Evolutionary conservation across 2,888 invertebrate genomes (phyloP), one percentile per base, ranked within the genome.

Genomic region (Mythimna loreyi): DNA sequence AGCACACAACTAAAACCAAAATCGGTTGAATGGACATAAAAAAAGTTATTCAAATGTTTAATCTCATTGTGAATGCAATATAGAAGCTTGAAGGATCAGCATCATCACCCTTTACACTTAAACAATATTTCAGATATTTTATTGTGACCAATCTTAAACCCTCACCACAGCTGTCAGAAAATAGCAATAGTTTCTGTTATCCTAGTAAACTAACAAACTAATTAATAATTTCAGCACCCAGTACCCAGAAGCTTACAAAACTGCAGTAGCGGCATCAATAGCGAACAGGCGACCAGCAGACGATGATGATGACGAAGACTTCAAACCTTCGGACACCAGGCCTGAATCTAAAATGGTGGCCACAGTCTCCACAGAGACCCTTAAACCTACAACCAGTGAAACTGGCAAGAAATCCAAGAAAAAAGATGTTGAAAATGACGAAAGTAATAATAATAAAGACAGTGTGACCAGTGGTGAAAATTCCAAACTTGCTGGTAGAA

Each of bases 171-270:
- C 0, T 13, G 13, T 1, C 13, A 13, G 13, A 36, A 36, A 36
- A 16, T 16, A 16, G 40, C 16, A 16, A 40, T 4, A 1, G 40
- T 4, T 40, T 40, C 13, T 13, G 11, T 11, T 16, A 4, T 16
- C 19, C n/a, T 7, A 45, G 43, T 45, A n/a, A 40, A 45, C 43
- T 45, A n/a, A 45, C 8, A 6, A 30, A 25, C 11, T n/a, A 6
- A 13, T 21, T 19, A 30, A 16, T 13, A 0, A 58, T 74, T 65
- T 59, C 91, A 96, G 96, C 69, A 91, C 95, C 2, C 97, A 97
- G 86, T 97, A 97, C 87, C 97, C 97, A 2, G 96, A 97, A 68
- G 97, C 97, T 3, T 97, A 97, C 89, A 97, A 97, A 75, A 92
- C 96, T 69, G 97, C 97, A 0, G 92, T 96, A 66, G 91, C 96